Conservation (phyloP, 2,888 invertebrate genomes). For the Rhingia rostrata region DNA sequence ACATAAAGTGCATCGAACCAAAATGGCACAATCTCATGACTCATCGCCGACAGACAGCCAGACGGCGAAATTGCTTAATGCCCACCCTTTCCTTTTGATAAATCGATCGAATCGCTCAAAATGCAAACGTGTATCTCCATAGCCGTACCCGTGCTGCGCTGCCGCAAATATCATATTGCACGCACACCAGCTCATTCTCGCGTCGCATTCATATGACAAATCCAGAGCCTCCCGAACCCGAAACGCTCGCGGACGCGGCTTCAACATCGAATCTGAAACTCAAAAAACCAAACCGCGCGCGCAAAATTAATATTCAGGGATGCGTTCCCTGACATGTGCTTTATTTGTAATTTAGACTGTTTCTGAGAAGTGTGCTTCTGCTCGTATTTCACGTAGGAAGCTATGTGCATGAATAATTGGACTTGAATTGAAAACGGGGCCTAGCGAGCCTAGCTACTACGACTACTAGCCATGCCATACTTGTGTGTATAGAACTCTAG, state of each 20-base stretch:
- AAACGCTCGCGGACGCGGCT: conserved; percentile 23
- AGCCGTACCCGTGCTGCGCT: conserved; percentile 44
- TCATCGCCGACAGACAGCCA: conserved; percentile 70
- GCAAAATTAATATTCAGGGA: conserved; percentile 80
- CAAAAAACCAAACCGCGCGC: conserved; percentile 53
- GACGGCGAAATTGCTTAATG: conserved; percentile 68
- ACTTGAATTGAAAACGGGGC: conserved; percentile 64
- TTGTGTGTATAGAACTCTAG: background rate
- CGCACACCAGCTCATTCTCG: conserved; percentile 24
- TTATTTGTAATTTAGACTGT: conserved; percentile 82
- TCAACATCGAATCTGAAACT: conserved; percentile 39
- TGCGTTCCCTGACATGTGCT: conserved; percentile 81
- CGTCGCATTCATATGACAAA: conserved; percentile 60
- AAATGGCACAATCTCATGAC: conserved; percentile 71
- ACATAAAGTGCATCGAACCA: conserved; percentile 71
- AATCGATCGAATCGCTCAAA: conserved; percentile 72
- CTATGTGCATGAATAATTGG: conserved; percentile 73
- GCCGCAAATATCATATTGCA: conserved; percentile 63
- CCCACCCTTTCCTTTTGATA: conserved; percentile 71
- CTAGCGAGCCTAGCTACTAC: conserved; percentile 44
- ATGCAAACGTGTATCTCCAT: conserved; percentile 51
- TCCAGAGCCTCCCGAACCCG: conserved; percentile 52
- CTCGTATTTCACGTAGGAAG: conserved; percentile 74
- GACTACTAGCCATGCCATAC: too few species aligned
- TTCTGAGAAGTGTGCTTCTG: conserved; percentile 76